Conservation (phyloP, 1,140 invertebrate species). For the Scaptomyza graminum region DNA sequence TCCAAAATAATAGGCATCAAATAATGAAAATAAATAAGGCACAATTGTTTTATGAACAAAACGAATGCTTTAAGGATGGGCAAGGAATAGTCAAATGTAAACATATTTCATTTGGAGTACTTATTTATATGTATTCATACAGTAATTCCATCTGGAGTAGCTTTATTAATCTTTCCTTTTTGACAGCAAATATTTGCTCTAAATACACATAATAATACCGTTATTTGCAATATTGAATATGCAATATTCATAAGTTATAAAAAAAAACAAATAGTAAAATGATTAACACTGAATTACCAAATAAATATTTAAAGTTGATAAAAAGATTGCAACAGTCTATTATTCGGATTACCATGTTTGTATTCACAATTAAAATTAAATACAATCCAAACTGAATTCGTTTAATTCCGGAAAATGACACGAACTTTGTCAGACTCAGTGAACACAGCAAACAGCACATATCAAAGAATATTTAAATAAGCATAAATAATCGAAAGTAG, state of each 20-base stretch:
- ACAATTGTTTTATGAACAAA: neutral
- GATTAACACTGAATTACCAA: constrained; percentile 7
- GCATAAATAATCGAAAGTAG: constrained; percentile 25
- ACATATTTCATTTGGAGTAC: no score
- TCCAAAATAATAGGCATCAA: constrained; percentile 20
- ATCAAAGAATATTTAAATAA: constrained; percentile 12
- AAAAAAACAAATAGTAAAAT: neutral
- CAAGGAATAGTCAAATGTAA: no score
- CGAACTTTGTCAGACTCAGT: constrained; percentile 15
- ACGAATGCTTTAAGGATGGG: neutral
- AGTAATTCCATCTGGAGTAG: no score
- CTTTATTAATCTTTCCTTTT: no score
- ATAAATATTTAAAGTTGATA: constrained; percentile 1
- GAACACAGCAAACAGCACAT: neutral
- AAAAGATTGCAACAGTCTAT: neutral
- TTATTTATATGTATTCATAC: no score
- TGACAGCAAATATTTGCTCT: no score
- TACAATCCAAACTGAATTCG: constrained; percentile 9
- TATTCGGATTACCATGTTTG: neutral
- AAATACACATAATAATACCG: neutral
- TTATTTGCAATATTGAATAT: neutral
- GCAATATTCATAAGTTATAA: neutral
- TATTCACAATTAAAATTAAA: constrained; percentile 2
- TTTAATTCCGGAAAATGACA: constrained; percentile 28
- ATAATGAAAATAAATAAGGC: constrained; percentile 12